Conservation (phyloP, 2,888 invertebrate species). For the Venusia cambrica region DNA sequence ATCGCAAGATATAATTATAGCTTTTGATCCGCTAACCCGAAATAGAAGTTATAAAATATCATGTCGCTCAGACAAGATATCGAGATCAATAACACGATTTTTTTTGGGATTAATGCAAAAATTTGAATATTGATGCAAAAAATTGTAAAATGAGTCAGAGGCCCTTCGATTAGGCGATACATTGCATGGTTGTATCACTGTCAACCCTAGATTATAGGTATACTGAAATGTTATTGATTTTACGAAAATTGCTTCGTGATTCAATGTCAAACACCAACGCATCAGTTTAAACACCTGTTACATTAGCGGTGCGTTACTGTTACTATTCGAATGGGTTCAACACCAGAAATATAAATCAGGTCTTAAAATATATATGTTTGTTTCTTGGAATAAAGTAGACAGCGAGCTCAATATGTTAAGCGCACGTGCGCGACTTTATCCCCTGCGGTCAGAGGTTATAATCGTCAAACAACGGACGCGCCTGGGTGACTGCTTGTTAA, state of each 20-base stretch:
- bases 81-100: constrained; percentile 15
- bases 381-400: constrained; percentile 41
- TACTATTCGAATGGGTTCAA: constrained; percentile 23
- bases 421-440: constrained; percentile 68
- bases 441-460: constrained; percentile 61
- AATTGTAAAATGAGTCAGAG: no score
- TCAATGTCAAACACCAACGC: constrained; percentile 48
- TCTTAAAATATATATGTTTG: constrained; percentile 42
- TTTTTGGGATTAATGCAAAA: constrained; percentile 11
- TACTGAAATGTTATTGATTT: constrained; percentile 46
- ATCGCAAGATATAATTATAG: no score
- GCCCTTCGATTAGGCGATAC: constrained; percentile 15
- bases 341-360: constrained; percentile 32
- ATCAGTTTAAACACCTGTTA: constrained; percentile 64
- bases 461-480: constrained; percentile 52
- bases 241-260: constrained; percentile 37
- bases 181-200: constrained; percentile 14
- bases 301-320: constrained; percentile 38
- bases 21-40: no score
- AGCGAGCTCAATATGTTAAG: constrained; percentile 51
- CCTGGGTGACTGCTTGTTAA: constrained; percentile 51
- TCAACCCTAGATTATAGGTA: constrained; percentile 10
- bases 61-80: no score
- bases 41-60: no score
- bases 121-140: no score